These are phyloP conservation scores for Pseudoatta argentina DNA, from an alignment of 1,140 invertebrate genomes.

Conservation along the genomic window DNA sequence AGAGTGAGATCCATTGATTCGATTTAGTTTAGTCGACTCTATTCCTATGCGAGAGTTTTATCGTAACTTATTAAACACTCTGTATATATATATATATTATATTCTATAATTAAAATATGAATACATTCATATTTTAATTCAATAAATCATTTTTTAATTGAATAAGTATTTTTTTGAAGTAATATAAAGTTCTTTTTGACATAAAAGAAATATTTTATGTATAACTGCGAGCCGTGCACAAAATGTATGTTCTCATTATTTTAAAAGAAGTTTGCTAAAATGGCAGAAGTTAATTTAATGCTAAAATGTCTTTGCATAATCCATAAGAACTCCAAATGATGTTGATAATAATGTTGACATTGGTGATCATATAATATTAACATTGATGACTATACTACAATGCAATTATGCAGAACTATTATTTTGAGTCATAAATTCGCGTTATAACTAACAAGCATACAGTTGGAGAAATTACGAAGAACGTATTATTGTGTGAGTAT, in stretches of 20 bases:
- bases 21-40: no score
- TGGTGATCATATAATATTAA: neutral
- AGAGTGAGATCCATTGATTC: no score
- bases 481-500: neutral
- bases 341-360: neutral
- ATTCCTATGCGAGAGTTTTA: no score
- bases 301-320: neutral
- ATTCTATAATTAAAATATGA: neutral
- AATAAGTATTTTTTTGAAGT: neutral
- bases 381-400: neutral
- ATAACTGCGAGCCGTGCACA: neutral
- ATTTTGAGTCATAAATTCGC: conserved; percentile 17
- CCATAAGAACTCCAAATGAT: neutral
- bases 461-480: neutral
- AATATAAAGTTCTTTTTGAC: neutral
- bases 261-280: neutral
- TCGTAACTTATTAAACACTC: no score
- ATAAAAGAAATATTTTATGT: conserved; percentile 5
- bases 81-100: no score
- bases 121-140: no score
- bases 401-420: neutral
- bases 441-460: neutral
- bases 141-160: no score
- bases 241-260: neutral
- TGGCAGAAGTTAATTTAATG: neutral